Evolutionary conservation across 2,797 vertebrate genomes (phyloP), one percentile per base, ranked within the genome.

Genomic region (Malacoctenus gilli): DNA sequence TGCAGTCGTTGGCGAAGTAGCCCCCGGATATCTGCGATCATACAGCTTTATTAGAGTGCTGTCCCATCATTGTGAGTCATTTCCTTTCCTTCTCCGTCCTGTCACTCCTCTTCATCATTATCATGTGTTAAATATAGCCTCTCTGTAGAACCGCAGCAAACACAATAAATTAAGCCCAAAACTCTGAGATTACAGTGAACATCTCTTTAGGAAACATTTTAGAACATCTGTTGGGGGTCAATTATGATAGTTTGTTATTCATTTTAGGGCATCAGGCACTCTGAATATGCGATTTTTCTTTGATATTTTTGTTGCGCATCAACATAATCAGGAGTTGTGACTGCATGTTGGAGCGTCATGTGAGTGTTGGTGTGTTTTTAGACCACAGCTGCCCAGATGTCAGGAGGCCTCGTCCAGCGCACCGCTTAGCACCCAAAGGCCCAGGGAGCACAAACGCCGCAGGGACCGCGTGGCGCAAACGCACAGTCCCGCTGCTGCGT

Each of bases 31-130:
- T 72, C 55, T 54, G 37, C 49, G 64, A 75, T 70, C 43, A 70
- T 68, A 59, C 41, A 44, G 73, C 31, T 75, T 65, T 61, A 62
- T 78, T 67, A 60, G 36, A 58, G 36, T 48, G 64, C 23, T 19
- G 68, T 63, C 49, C 40, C 48, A 50, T 77, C 54, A 14, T 59
- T 57, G 49, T 80, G 80, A 85, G 57, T 85, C 84, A 83, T 65
- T 77, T 84, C 63, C 70, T 67, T n/a, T 59, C 62, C 61, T 51
- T 54, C 62, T 66, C 62, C 49, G 46, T 52, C 59, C 75, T 63
- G 64, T 82, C 74, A 66, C 59, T 79, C 78, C 67, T 70, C 64
- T 68, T 76, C 71, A 76, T 74, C 74, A 77, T 85, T 80, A 80
- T 55, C 58, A 44, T 55, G 40, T 57, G 47, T 59, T 73, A 74